phyloP scores from a whole-genome alignment of 2,888 invertebrate genomes.

The Meteorus cinctellus region DNA sequence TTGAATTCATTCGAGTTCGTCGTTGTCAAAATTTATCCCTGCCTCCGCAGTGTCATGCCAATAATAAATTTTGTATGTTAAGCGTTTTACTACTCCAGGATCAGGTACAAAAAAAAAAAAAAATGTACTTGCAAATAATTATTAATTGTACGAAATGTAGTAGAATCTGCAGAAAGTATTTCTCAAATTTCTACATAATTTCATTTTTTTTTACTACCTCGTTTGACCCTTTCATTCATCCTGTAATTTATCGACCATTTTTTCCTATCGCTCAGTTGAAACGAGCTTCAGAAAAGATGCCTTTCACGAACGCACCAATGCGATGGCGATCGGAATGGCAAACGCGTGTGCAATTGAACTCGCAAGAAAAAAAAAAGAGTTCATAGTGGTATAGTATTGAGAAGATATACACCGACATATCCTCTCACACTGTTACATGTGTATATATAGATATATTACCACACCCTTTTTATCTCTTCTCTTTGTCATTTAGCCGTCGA shows the following conservation, averaged over 20 bases:
- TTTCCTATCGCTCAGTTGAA: constrained; percentile 56
- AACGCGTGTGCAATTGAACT: constrained; percentile 42
- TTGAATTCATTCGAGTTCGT: too few species aligned
- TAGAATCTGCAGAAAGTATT: too few species aligned
- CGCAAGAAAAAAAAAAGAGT: constrained; percentile 16
- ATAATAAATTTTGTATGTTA: too few species aligned
- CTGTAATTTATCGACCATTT: constrained; percentile 28
- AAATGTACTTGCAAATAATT: too few species aligned
- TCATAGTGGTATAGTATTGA: not conserved
- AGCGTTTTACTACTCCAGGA: too few species aligned
- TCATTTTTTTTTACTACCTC: constrained; percentile 30
- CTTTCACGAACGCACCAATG: constrained; percentile 48
- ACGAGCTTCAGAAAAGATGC: constrained; percentile 50
- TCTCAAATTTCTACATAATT: not conserved
- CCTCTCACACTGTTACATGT: too few species aligned
- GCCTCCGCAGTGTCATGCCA: too few species aligned
- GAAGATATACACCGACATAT: too few species aligned
- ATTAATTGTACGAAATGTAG: too few species aligned
- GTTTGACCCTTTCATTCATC: constrained; percentile 9
- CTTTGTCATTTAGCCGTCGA: constrained; percentile 29
- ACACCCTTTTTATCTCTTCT: constrained; percentile 26
- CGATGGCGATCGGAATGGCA: constrained; percentile 44
- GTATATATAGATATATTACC: too few species aligned
- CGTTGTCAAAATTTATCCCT: too few species aligned
- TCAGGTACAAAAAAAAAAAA: too few species aligned